phyloP scores from a whole-genome alignment of 2,888 invertebrate genomes.

The Harpagoxenus sublaevis region DNA sequence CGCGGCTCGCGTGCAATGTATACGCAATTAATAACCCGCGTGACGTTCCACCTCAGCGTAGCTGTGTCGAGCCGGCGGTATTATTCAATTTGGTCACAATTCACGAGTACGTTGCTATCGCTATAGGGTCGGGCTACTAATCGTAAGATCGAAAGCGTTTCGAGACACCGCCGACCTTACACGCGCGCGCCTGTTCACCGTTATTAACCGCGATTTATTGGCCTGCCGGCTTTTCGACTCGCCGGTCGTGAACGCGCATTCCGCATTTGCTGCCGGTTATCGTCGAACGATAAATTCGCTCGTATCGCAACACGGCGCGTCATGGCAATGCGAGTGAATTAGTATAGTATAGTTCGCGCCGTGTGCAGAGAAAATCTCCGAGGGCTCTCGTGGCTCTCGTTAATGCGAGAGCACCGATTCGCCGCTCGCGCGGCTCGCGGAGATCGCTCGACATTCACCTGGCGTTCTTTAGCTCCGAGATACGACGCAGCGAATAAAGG shows the following conservation, averaged over 20 bases:
- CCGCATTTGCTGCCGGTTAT: constrained; percentile 42
- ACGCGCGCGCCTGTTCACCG: constrained; percentile 38
- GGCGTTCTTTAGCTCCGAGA: constrained; percentile 5
- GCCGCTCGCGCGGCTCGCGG: constrained; percentile 32
- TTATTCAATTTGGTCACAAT: constrained; percentile 53
- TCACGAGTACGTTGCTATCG: constrained; percentile 31
- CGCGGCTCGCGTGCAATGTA: neutral
- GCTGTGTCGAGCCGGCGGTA: neutral
- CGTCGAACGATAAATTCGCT: constrained; percentile 40
- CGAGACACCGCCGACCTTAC: constrained; percentile 44
- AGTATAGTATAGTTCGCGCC: neutral
- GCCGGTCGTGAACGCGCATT: constrained; percentile 7
- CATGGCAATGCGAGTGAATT: constrained; percentile 29
- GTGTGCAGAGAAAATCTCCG: constrained; percentile 9
- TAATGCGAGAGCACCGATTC: constrained; percentile 17
- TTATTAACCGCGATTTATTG: constrained; percentile 54
- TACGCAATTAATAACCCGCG: constrained; percentile 35
- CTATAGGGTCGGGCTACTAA: constrained; percentile 31
- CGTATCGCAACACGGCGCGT: constrained; percentile 32
- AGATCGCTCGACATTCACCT: constrained; percentile 60
- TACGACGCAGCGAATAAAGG: neutral
- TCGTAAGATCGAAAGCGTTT: constrained; percentile 48
- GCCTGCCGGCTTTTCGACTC: constrained; percentile 33
- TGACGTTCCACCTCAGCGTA: constrained; percentile 12
- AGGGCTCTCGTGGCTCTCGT: neutral